A percentile compares a stretch with the other conserved stretches of the same genome.
phyloP scores from a whole-genome alignment of 2,888 invertebrate species.

The Aquatica leii region DNA sequence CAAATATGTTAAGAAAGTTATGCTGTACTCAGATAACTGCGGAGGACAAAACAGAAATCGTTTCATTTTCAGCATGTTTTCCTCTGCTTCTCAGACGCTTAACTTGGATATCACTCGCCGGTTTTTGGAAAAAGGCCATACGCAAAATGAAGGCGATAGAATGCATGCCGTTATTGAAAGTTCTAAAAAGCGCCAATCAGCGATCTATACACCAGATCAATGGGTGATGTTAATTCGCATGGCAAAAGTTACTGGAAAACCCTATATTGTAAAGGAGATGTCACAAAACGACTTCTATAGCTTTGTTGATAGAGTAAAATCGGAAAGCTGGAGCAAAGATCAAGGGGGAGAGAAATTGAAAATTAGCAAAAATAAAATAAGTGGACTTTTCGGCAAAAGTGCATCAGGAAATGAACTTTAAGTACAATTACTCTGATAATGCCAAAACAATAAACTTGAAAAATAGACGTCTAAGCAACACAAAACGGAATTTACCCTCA shows the following conservation, averaged over 20 bases:
- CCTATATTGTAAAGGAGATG: slow-evolving; percentile 3
- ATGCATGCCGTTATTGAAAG: no score
- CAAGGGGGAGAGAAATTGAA: neutral
- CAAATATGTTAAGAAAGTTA: no score
- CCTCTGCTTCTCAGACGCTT: no score
- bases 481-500: neutral
- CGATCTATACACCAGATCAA: slow-evolving; percentile 14
- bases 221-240: slow-evolving; percentile 16
- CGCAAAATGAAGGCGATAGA: no score
- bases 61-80: no score
- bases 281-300: neutral
- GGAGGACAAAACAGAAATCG: no score
- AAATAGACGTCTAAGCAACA: neutral
- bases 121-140: no score
- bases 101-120: no score
- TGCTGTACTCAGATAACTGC: no score
- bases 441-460: neutral
- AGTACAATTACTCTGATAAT: neutral
- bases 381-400: neutral
- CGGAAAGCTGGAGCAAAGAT: neutral
- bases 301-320: no score
- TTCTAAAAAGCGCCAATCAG: no score
- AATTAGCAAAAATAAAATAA: neutral
- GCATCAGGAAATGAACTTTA: neutral
- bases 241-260: slow-evolving; percentile 16